These are phyloP conservation scores for Dexiosoma caninum DNA, from an alignment of 2,888 invertebrate genomes.

Conservation along the genomic window DNA sequence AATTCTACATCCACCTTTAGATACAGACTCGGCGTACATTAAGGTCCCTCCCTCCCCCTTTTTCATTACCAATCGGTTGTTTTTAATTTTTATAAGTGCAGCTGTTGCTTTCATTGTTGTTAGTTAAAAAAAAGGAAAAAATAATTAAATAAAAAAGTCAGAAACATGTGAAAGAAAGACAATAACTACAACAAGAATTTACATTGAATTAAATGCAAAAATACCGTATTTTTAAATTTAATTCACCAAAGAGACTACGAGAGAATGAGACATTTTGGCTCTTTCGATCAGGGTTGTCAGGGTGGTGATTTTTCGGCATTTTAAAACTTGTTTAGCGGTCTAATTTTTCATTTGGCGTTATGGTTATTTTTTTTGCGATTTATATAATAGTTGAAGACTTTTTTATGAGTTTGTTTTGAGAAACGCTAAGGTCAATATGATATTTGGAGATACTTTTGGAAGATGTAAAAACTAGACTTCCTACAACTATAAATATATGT, in stretches of 20 bases:
- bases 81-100: neutral
- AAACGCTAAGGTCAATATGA: no score
- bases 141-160: neutral
- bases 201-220: slow-evolving; percentile 1
- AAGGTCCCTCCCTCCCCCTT: neutral
- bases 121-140: neutral
- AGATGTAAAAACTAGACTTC: no score
- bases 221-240: slow-evolving; percentile 1
- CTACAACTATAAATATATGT: no score
- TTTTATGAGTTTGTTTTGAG: no score
- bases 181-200: neutral
- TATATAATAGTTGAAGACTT: no score
- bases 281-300: no score
- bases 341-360: no score
- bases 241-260: neutral
- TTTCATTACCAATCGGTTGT: neutral
- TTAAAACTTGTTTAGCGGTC: no score
- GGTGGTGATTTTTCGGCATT: no score
- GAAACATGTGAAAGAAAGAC: neutral
- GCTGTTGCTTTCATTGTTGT: neutral
- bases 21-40: neutral
- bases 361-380: no score
- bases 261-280: slow-evolving; percentile 13
- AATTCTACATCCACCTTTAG: neutral
- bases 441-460: no score